Conservation (phyloP, 2,113 vertebrate genomes). For the Misgurnus anguillicaudatus region DNA sequence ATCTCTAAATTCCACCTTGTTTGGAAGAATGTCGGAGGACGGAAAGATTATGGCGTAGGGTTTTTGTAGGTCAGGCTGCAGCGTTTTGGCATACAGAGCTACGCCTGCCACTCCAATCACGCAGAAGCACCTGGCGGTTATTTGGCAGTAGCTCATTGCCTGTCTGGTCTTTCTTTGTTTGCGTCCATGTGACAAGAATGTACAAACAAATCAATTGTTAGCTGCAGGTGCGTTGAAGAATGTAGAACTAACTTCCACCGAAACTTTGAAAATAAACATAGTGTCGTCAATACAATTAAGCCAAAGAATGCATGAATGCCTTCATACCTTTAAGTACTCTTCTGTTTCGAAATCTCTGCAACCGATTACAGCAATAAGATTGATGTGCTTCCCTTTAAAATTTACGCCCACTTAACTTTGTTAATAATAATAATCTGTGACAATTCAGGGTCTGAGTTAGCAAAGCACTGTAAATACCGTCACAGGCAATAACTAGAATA, state of each 20-base stretch:
- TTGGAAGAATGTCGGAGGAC: slow-evolving; percentile 18
- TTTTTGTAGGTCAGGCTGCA: slow-evolving; percentile 44
- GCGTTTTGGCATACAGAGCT: slow-evolving; percentile 12
- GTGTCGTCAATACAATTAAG: slow-evolving; percentile 38
- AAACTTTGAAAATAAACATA: slow-evolving; percentile 53
- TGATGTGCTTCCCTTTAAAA: not conserved
- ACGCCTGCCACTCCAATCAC: slow-evolving; percentile 50
- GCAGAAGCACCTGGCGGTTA: slow-evolving; percentile 58
- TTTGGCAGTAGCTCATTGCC: slow-evolving; percentile 53
- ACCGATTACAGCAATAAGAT: slow-evolving; percentile 7
- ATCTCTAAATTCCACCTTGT: slow-evolving; percentile 45
- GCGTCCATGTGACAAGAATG: slow-evolving; percentile 41
- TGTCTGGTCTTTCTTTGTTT: slow-evolving; percentile 41
- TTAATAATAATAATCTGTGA: slow-evolving; percentile 33
- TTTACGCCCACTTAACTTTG: slow-evolving; percentile 3
- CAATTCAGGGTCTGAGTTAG: slow-evolving; percentile 17
- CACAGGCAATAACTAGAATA: slow-evolving; percentile 22
- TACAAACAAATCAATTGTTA: slow-evolving; percentile 50
- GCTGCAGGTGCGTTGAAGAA: slow-evolving; percentile 49
- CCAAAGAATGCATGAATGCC: slow-evolving; percentile 7
- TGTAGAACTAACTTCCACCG: slow-evolving; percentile 39
- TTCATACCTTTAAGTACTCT: slow-evolving; percentile 31
- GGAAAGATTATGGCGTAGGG: slow-evolving; percentile 37
- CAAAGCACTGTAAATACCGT: slow-evolving; percentile 18
- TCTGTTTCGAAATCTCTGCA: slow-evolving; percentile 37